Base-by-base conservation (phyloP, 30 jellyfish, hydroid and myxozoan genomes). In the Hydra vulgaris region DNA sequence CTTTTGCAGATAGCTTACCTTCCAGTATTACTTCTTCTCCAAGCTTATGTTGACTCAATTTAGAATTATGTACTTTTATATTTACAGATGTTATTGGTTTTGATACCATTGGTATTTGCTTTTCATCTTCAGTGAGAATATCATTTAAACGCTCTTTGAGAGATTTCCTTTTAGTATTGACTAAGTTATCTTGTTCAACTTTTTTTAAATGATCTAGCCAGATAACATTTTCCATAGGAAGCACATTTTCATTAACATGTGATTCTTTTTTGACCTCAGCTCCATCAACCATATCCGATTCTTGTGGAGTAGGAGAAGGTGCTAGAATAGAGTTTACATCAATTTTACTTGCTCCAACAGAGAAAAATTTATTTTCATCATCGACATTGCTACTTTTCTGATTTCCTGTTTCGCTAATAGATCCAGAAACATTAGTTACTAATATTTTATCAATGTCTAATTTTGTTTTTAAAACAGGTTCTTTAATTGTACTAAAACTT, bases 121-220 rank as follows among this genome's bases (percentile, higher is more conserved):
- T 40, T 53, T 27, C 84, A 25, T 25, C 84, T 76, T 76, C 84
- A 5, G 84, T 76, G 8, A 20, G 77, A 15, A 20, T 53, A 19
- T 76, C 84, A n/a, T 27, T 18, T 80, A 80, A 80, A 15, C 87
- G 23, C 26, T 80, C 87, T 68, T 80, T 80, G 53, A 80, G 69
- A 16, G 87, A 66, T 22, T 79, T 21, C 27, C 87, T 21, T 26
- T 80, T 80, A 15, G 71, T 66, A 23, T 80, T 26, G 23, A 25
- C 81, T 15, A 66, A 61, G 15, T n/a, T 16, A 1, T 61, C 72
- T 26, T 80, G 83, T 0, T 80, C 80, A 21, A 79, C 27, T 21
- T 70, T 25, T 80, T 80, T 80, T 72, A 80, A n/a, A 15, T 80
- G 71, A 22, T 80, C 87, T 56, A 80, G 25, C 27, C 67, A 53